Conservation (phyloP, 2,113 vertebrate species). For the Eulemur rufifrons region DNA sequence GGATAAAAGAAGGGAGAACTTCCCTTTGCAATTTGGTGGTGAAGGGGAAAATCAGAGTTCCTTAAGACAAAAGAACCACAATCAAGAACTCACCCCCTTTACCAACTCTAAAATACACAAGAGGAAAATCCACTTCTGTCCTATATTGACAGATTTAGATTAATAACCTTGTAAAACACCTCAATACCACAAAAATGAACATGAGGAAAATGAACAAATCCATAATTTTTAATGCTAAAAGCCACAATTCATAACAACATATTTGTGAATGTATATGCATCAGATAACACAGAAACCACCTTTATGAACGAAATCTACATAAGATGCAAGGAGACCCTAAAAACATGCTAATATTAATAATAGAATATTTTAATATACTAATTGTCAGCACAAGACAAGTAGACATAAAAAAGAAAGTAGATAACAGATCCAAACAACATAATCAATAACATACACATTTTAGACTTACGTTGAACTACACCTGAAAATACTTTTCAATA, state of each 20-base stretch:
- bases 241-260: background rate
- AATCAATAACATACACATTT: background rate
- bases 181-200: background rate
- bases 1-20: no score
- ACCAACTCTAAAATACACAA: background rate
- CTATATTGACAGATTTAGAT: background rate
- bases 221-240: background rate
- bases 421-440: background rate
- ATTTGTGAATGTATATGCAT: background rate
- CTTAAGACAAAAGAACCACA: background rate
- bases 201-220: background rate
- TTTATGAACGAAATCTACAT: background rate
- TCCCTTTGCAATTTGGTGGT: background rate
- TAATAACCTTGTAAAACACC: background rate
- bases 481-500: background rate
- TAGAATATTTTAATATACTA: background rate
- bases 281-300: background rate
- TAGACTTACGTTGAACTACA: background rate
- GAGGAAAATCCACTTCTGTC: background rate
- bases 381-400: background rate
- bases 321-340: background rate
- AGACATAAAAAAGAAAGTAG: background rate
- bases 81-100: background rate
- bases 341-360: background rate
- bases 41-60: background rate